phyloP scores from a whole-genome alignment of 2,113 vertebrate genomes.

The Elaphurus davidianus region DNA sequence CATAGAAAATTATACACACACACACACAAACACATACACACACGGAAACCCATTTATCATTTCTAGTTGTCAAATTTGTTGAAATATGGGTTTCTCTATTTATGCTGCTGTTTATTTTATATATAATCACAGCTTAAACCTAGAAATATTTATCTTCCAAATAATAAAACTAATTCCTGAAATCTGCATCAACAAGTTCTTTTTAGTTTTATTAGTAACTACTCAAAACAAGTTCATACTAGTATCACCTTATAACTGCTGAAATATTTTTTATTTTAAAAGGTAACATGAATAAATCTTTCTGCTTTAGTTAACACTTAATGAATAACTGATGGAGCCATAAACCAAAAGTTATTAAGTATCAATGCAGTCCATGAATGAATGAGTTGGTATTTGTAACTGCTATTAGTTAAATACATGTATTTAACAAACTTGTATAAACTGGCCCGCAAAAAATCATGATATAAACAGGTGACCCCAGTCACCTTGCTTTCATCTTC shows the following conservation, averaged over 20 bases:
- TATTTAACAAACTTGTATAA: background rate
- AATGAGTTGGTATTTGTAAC: background rate
- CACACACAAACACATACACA: slow-evolving; percentile 27
- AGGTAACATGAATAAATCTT: background rate
- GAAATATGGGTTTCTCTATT: slow-evolving; percentile 2
- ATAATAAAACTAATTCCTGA: slow-evolving; percentile 35
- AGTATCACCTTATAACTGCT: background rate
- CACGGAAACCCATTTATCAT: slow-evolving; percentile 58
- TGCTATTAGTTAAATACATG: background rate
- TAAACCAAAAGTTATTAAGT: background rate
- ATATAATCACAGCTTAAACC: background rate
- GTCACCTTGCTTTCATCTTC: background rate
- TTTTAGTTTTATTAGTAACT: background rate
- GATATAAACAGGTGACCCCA: rapidly evolving
- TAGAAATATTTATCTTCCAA: slow-evolving; percentile 28
- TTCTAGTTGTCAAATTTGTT: slow-evolving; percentile 62
- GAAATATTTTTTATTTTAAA: background rate
- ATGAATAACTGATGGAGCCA: background rate
- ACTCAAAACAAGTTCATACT: background rate
- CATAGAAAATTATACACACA: slow-evolving; percentile 61
- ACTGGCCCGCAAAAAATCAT: background rate
- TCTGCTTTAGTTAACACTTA: slow-evolving; percentile 16
- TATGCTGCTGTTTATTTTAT: slow-evolving; percentile 25
- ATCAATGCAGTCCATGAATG: background rate
- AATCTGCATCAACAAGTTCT: background rate